A percentile compares a stretch with the other conserved stretches of the same genome.
Evolutionary conservation across 2,888 invertebrate genomes (phyloP).

Genomic region (Agonum fuliginosum): DNA sequence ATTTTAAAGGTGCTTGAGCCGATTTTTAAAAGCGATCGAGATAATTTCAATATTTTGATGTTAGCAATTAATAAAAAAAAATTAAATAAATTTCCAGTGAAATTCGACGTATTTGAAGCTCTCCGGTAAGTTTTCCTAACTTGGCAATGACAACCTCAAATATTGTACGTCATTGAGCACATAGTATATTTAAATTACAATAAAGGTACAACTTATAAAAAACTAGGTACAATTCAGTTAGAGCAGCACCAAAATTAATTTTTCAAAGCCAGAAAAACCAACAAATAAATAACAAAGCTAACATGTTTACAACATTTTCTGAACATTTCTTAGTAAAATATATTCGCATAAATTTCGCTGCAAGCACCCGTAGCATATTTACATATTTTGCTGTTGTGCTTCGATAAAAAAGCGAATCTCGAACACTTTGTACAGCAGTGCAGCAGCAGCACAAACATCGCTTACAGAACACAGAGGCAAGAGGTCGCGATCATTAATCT

Average conservation of each 20-base stretch:
- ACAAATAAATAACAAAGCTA: conserved; percentile 9
- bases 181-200: neutral
- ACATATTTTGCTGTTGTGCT: conserved; percentile 55
- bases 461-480: conserved; percentile 45
- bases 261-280: neutral
- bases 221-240: neutral
- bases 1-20: too few relatives aligned
- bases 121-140: too few relatives aligned
- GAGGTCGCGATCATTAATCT: conserved; percentile 58
- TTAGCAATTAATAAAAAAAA: too few relatives aligned
- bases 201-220: too few relatives aligned
- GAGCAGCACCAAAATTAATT: neutral
- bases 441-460: conserved; percentile 22
- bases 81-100: too few relatives aligned
- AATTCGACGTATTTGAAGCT: too few relatives aligned
- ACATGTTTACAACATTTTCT: conserved; percentile 26
- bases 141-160: too few relatives aligned
- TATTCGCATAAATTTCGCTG: conserved; percentile 53
- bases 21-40: too few relatives aligned
- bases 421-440: conserved; percentile 53
- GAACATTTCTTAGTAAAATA: conserved; percentile 49
- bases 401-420: conserved; percentile 45
- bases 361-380: conserved; percentile 53
- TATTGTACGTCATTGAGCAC: too few relatives aligned
- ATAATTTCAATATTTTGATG: too few relatives aligned